These are phyloP conservation scores for Lamellibrachia columna DNA, from an alignment of 2,888 invertebrate species.

Conservation along the genomic window DNA sequence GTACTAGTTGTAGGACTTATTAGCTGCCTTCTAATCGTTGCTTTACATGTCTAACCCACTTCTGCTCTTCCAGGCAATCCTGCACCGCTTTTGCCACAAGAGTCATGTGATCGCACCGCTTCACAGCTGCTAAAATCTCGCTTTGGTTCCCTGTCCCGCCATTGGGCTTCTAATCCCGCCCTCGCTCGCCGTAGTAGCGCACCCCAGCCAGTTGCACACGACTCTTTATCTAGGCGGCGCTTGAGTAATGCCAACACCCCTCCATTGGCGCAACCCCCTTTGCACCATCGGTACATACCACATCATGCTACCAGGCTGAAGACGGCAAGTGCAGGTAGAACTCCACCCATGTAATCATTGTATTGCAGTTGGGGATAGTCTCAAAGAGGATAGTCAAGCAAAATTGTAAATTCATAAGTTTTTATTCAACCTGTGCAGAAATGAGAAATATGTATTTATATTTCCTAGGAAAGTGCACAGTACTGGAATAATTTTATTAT, in stretches of 20 bases:
- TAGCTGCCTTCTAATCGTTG: neutral
- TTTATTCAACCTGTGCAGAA: neutral
- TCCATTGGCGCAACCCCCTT: neutral
- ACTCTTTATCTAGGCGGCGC: neutral
- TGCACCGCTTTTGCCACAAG: neutral
- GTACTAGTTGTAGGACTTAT: neutral
- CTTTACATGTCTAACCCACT: neutral
- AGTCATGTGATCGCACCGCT: neutral
- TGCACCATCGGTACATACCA: neutral
- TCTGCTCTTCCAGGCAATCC: slow-evolving; percentile 4
- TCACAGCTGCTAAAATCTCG: neutral
- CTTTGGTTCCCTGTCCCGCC: slow-evolving; percentile 6
- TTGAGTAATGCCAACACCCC: neutral
- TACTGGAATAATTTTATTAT: neutral
- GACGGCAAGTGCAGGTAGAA: neutral
- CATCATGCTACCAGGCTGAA: neutral
- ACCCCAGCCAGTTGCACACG: neutral
- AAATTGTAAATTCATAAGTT: neutral
- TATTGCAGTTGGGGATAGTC: neutral
- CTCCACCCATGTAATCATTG: neutral
- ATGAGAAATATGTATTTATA: neutral
- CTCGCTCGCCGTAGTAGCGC: neutral
- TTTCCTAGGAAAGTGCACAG: neutral
- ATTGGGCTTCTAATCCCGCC: neutral
- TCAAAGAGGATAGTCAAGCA: neutral